Percentiles rank a stretch among this genome's conserved stretches.
These are phyloP conservation scores for Dendroctonus valens DNA, from an alignment of 1,140 invertebrate species.

Conservation along the genomic window DNA sequence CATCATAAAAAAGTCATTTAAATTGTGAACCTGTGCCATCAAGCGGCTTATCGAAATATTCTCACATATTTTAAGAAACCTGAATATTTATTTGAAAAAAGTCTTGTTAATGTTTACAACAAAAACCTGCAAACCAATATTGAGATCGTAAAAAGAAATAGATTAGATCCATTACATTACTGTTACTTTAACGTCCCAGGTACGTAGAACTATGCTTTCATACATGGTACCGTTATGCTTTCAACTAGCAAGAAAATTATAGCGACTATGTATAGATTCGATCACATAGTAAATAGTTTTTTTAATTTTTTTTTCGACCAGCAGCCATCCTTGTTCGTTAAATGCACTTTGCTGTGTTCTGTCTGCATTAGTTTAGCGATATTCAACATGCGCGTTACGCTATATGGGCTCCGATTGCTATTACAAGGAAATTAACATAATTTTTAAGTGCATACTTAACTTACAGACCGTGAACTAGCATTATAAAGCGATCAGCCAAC, in stretches of 20 bases:
- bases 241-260: too few relatives aligned
- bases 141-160: too few relatives aligned
- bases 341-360: neutral
- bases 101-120: too few relatives aligned
- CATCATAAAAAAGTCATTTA: neutral
- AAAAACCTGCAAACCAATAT: too few relatives aligned
- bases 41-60: neutral
- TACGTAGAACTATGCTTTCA: too few relatives aligned
- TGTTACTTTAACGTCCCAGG: too few relatives aligned
- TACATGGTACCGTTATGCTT: too few relatives aligned
- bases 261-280: too few relatives aligned
- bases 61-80: neutral
- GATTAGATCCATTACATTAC: too few relatives aligned
- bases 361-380: neutral
- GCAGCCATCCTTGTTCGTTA: neutral
- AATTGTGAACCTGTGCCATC: neutral
- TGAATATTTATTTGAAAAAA: neutral
- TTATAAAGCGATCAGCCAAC: slow-evolving; percentile 17
- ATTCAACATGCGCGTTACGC: slow-evolving; percentile 2
- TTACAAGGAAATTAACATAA: slow-evolving; percentile 19
- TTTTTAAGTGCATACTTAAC: slow-evolving; percentile 14
- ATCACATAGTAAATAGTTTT: too few relatives aligned
- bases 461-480: slow-evolving; percentile 17
- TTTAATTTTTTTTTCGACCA: neutral
- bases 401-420: slow-evolving; percentile 3